These are phyloP conservation scores for Smutsia temminckii DNA, from an alignment of 2,797 vertebrate genomes.

Conservation along the genomic window DNA sequence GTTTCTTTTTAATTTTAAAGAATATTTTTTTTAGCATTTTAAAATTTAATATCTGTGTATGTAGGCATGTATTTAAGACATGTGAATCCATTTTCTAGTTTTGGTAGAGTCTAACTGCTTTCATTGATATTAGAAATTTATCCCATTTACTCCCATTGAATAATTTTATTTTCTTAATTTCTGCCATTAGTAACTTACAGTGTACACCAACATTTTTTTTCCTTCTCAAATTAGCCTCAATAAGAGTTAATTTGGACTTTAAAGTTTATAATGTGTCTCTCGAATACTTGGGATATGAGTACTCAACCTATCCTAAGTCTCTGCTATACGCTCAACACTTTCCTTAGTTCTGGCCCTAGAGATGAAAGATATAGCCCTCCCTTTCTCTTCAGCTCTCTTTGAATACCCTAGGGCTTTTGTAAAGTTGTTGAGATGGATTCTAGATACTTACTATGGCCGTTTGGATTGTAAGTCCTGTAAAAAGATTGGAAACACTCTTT, in stretches of 20 bases:
- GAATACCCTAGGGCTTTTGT: background rate
- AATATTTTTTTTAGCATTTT: constrained; percentile 1
- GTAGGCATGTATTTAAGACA: background rate
- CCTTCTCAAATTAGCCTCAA: background rate
- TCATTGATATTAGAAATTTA: background rate
- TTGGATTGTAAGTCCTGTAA: background rate
- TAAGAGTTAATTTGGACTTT: background rate
- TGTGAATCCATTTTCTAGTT: background rate
- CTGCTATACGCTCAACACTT: background rate
- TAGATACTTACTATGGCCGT: background rate
- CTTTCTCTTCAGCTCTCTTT: background rate
- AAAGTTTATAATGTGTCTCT: background rate
- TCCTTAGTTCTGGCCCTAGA: background rate
- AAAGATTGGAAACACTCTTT: background rate
- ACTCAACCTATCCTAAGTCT: background rate
- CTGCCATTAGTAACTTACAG: background rate
- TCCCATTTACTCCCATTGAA: background rate
- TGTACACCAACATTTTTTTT: background rate
- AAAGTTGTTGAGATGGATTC: background rate
- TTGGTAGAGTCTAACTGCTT: background rate
- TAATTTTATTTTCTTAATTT: background rate
- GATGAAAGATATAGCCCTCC: background rate
- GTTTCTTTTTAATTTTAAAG: background rate
- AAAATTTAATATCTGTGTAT: background rate
- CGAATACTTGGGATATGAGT: background rate